Base-by-base conservation (phyloP, 2,113 vertebrate species). In the Myrmecobius fasciatus region DNA sequence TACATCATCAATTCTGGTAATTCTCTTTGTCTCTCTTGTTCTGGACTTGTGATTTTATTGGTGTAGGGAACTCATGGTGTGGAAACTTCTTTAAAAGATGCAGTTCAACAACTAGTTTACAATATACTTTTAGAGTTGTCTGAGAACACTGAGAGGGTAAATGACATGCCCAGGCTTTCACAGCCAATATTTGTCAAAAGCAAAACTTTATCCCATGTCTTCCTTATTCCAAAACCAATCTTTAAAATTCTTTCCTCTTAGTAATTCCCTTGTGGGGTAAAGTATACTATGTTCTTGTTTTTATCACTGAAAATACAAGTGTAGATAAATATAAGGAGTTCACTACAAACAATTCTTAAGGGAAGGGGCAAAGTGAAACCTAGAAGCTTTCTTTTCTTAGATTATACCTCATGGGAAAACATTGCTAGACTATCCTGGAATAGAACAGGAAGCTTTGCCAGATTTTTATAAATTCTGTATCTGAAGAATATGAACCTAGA, bases 401-500 rank as follows among this genome's bases (percentile, higher is more conserved):
- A 3, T 51, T 7, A 91, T 0, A 36, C 36, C 91, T 51, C 54
- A 60, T 47, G n/a, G 6, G 20, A 83, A 7, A n/a, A 83, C 36
- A 43, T 22, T 83, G 36, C 7, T 43, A 11, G 20, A 7, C n/a
- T 83, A 8, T 24, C 67, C 2, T 83, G 20, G n/a, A 83, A 24
- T 43, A 83, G n/a, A 24, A 48, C 11, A 51, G 56, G 52, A 36
- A 94, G 92, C 20, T 92, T 94, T 91, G 91, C 31, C 90, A 88
- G 93, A 89, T 52, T 67, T 94, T 96, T 91, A 52, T 94, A 25
- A 94, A 93, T 25, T 96, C n/a, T 83, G 14, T 46, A 83, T 92
- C 89, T 96, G 95, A 96, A 36, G 96, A 94, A 96, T 94, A 26
- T 89, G 91, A 94, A 94, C 91, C 20, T 51, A 51, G 83, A 94